Base-by-base conservation (phyloP, 2,113 vertebrate species). In the Macroglossus sobrinus region DNA sequence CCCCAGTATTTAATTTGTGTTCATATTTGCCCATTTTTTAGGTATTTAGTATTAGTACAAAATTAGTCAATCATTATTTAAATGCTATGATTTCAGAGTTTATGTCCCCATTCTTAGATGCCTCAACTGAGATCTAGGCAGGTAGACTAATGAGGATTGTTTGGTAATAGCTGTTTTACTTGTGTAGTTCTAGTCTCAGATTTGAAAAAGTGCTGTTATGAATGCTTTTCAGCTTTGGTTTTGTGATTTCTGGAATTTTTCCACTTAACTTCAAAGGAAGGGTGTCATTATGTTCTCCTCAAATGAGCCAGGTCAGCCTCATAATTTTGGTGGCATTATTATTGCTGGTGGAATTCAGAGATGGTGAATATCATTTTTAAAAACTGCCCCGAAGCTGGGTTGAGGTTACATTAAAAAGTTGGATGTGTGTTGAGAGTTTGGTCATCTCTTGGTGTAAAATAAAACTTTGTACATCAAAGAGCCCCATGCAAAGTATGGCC, bases 201-300 rank as follows among this genome's bases (percentile, higher is more conserved):
- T 38, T 84, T 50, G 50, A 19, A 84, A 78, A 55, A 79, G 21
- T n/a, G 33, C 35, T 71, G 3, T 71, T 91, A 40, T 3, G 21
- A 7, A 9, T 40, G 22, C 19, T 66, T 69, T 93, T 74, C 21
- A 13, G 12, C 33, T 93, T 94, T 89, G 69, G 9, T 87, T 91
- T 45, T 96, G 19, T 95, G 74, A 94, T 89, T 84, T 95, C 50
- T 96, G 69, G 69, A 79, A 21, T 91, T 71, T 86, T 89, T 64
- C 16, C 30, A 24, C 22, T 66, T 35, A 63, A 28, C 22, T 68
- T 82, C n/a, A 89, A 53, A 94, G 53, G 13, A 81, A 50, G 24
- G 15, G 16, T 79, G 14, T 95, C 64, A 88, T 86, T 93, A 74
- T 63, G 21, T 94, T 94, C 40, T 80, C n/a, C 76, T 75, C 26